phyloP scores from a whole-genome alignment of 2,797 vertebrate genomes.

The Sebastes nivosus region DNA sequence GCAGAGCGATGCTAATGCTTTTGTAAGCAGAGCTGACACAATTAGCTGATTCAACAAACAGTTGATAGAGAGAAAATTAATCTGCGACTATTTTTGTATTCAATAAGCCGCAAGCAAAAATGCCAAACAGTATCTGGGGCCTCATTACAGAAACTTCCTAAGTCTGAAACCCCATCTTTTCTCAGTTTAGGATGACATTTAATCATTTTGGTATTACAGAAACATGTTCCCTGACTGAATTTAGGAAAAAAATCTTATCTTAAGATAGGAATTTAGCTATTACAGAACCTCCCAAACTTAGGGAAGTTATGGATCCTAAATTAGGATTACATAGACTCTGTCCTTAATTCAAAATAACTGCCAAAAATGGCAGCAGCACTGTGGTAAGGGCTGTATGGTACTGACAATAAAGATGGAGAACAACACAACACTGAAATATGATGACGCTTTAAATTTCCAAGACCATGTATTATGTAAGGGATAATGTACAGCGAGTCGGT shows the following conservation, averaged over 20 bases:
- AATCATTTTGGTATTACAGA: not conserved
- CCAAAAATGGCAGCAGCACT: not conserved
- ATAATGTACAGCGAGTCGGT: too few species aligned
- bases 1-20: not conserved
- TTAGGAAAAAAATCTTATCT: not conserved
- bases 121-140: not conserved
- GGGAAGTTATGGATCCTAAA: too few species aligned
- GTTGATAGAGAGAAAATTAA: not conserved
- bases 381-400: not conserved
- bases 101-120: not conserved
- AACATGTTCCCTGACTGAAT: not conserved
- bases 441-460: not conserved
- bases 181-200: not conserved
- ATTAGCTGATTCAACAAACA: not conserved
- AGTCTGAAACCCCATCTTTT: not conserved
- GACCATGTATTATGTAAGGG: too few species aligned
- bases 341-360: not conserved
- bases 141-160: not conserved
- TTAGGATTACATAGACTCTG: not conserved
- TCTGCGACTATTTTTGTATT: not conserved
- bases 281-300: not conserved
- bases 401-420: not conserved
- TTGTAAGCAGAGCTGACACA: not conserved
- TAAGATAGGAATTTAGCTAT: not conserved
- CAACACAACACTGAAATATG: not conserved